Conservation (phyloP, 2,113 vertebrate genomes). For the Pao palembangensis region DNA sequence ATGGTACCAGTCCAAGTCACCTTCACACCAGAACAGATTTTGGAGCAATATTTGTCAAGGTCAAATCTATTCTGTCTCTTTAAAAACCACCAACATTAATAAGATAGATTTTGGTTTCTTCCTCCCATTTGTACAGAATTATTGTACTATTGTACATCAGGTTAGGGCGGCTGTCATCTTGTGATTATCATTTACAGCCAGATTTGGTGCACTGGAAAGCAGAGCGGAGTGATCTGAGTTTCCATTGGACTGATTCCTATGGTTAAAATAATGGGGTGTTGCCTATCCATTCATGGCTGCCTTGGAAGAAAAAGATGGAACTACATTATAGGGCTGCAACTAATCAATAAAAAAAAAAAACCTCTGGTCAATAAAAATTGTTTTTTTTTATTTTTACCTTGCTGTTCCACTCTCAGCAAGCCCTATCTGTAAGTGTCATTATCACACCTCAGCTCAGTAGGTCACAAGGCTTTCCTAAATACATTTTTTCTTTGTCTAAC, state of each 20-base stretch:
- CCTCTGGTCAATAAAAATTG: too few species aligned
- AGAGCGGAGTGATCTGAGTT: too few species aligned
- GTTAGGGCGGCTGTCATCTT: too few species aligned
- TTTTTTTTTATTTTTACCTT: too few species aligned
- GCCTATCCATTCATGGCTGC: too few species aligned
- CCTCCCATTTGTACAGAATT: too few species aligned
- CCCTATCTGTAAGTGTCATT: too few species aligned
- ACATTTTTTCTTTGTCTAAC: not conserved
- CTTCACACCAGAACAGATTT: slow-evolving; percentile 2
- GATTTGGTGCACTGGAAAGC: not conserved
- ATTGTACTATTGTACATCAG: too few species aligned
- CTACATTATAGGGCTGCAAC: not conserved
- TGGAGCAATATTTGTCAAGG: not conserved
- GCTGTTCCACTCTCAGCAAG: not conserved
- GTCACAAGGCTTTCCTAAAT: not conserved
- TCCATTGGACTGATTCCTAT: too few species aligned
- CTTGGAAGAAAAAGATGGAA: not conserved
- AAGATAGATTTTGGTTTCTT: not conserved
- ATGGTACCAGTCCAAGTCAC: slow-evolving; percentile 27
- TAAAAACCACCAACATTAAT: not conserved
- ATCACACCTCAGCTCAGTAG: too few species aligned
- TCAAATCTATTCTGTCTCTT: not conserved
- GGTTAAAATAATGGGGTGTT: too few species aligned
- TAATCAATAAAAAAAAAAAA: not conserved
- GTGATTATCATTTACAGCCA: not conserved